Evolutionary conservation across 1,140 invertebrate genomes (phyloP), one percentile per base, ranked within the genome.

Genomic region (Piezodorus guildinii): DNA sequence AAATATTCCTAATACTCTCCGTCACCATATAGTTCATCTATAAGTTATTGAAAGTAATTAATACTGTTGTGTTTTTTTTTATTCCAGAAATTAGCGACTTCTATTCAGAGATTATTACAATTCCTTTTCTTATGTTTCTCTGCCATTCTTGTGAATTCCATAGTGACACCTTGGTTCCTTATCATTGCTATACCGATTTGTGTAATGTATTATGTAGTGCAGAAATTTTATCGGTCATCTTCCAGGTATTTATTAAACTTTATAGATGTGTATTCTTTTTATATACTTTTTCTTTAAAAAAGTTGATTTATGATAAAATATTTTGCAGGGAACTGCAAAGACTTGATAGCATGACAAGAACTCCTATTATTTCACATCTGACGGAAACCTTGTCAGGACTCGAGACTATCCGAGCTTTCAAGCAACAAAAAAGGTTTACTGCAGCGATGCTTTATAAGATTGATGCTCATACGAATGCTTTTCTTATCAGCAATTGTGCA

Each of bases 401-500:
- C 17, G 77, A 81, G 45, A 85, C 84, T 5, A 80, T 90, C 62
- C 77, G 88, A 69, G 85, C 86, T 3, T 86, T 82, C 63, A 78
- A 80, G 45, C 80, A 85, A 68, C 82, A 88, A 68, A 68, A 76
- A 49, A 74, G 80, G 64, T 86, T 91, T 72, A 83, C 79, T 45
- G 74, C 80, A 30, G 75, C 79, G 58, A 80, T 90, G 65, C 79
- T 84, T 69, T 76, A 78, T 27, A 79, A 81, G 51, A 78, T 91
- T 25, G 86, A 92, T 71, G 73, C 73, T 14, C 88, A 91, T 72
- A 85, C 87, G 59, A 83, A 85, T 67, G 84, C 87, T 4, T 85
- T 88, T 71, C 76, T 90, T 3, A 81, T 91, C 63, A 76, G 89
- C 52, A 90, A 91, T 69, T 82, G 85, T 1, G 84, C 85, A 30